phyloP scores from a whole-genome alignment of 2,888 invertebrate species.

The Teleiodes luculella region DNA sequence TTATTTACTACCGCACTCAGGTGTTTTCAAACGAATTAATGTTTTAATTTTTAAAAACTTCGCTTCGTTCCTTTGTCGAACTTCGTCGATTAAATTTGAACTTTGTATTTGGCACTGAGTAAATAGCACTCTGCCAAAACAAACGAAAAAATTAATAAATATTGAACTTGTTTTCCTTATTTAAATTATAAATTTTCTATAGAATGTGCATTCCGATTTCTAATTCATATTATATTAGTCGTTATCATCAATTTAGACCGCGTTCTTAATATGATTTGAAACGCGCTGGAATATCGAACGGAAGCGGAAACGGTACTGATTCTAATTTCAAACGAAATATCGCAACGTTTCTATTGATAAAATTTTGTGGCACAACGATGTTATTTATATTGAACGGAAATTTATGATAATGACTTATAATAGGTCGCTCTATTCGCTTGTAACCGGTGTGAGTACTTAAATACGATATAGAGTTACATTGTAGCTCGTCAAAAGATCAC shows the following conservation, averaged over 20 bases:
- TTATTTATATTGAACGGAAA: slow-evolving; percentile 73
- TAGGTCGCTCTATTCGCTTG: slow-evolving; percentile 44
- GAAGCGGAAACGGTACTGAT: slow-evolving; percentile 77
- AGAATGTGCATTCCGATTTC: slow-evolving; percentile 10
- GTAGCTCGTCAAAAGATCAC: not conserved
- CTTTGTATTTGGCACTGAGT: not conserved
- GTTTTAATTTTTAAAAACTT: slow-evolving; percentile 12
- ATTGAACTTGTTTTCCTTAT: too few relatives aligned
- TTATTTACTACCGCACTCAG: slow-evolving; percentile 39
- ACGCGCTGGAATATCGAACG: slow-evolving; percentile 72
- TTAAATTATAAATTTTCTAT: slow-evolving; percentile 17
- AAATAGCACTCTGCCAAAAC: too few relatives aligned
- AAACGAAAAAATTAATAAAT: too few relatives aligned
- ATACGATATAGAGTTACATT: slow-evolving; percentile 3
- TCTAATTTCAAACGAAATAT: slow-evolving; percentile 76
- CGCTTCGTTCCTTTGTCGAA: slow-evolving; percentile 4
- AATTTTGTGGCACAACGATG: slow-evolving; percentile 62
- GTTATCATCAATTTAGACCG: slow-evolving; percentile 61
- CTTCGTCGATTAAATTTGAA: not conserved
- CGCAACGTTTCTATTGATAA: slow-evolving; percentile 74
- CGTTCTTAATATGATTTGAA: slow-evolving; percentile 72
- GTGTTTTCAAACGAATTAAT: slow-evolving; percentile 33
- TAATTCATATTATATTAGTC: too few relatives aligned
- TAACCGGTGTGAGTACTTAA: not conserved
- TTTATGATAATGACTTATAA: slow-evolving; percentile 68